phyloP scores from a whole-genome alignment of 1,140 invertebrate genomes.

The Thaumatotibia leucotreta region DNA sequence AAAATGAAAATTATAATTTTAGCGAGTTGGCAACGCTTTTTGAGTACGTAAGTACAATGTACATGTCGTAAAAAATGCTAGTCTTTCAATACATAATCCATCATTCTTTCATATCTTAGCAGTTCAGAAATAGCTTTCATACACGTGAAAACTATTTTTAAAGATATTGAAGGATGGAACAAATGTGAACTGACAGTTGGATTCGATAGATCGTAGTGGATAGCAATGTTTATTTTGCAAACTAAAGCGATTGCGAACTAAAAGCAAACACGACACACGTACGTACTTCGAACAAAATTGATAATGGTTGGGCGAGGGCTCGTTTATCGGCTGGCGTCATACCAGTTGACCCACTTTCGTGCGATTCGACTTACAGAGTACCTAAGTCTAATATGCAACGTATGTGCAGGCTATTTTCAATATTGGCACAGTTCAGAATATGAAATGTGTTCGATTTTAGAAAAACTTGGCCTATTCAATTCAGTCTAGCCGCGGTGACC shows the following conservation, averaged over 20 bases:
- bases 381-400: constrained; percentile 39
- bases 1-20: neutral
- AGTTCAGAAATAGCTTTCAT: neutral
- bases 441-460: neutral
- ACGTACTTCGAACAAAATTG: constrained; percentile 49
- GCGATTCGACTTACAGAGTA: constrained; percentile 59
- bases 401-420: constrained; percentile 33
- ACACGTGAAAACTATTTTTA: neutral
- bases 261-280: neutral
- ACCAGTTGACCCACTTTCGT: constrained; percentile 66
- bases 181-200: neutral
- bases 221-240: constrained; percentile 8
- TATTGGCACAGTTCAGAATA: constrained; percentile 22
- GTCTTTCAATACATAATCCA: neutral
- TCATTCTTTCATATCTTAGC: neutral
- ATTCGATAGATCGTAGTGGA: neutral
- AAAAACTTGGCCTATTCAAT: neutral
- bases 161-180: neutral
- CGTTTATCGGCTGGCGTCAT: constrained; percentile 69
- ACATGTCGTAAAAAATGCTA: neutral
- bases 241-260: neutral
- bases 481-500: neutral
- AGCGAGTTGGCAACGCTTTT: neutral
- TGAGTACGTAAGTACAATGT: no score
- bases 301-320: constrained; percentile 61